Base-by-base conservation (phyloP, 2,888 invertebrate species). In the Drosophila kuntzei region DNA sequence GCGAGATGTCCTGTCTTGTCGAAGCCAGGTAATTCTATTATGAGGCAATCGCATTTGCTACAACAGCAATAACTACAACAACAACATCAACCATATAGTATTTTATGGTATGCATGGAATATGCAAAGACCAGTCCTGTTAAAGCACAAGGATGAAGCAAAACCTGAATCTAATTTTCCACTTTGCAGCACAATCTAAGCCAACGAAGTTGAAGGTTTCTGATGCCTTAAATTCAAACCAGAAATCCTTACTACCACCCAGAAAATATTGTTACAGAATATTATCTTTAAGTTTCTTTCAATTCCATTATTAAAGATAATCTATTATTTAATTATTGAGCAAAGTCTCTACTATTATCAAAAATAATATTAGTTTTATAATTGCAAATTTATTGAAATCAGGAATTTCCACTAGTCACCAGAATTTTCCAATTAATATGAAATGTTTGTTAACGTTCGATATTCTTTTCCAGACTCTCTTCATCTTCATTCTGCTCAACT, bases 121-220 rank as follows among this genome's bases (percentile, higher is more conserved):
- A 58, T 62, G 58, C 59, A 49, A 39, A 41, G 53, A 43, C 8
- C 32, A 61, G 60, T 51, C 61, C 71, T 58, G 41, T 53, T 65
- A 43, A 20, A 62, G 18, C 32, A 27, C 44, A 58, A 18, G 58
- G 50, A 18, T 49, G 57, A 46, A 58, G 59, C n/a, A 64, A 71
- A 64, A 79, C 65, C 47, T 66, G 60, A 87, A 91, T 88, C 90
- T 90, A 89, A 90, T 90, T 91, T 91, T 90, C 89, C 84, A 90
- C 80, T 76, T 80, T 88, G 80, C 58, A 79, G 84, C 83, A 90
- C 89, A 90, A 65, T 74, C 62, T 83, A 66, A 73, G 79, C 79
- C 80, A 75, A 79, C 78, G 34, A n/a, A 41, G 25, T 60, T 47
- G 11, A 46, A 67, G 76, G 77, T 79, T 75, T 76, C 79, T 75